These are phyloP conservation scores for Aphodius granarius DNA, from an alignment of 2,888 invertebrate genomes.

Conservation along the genomic window DNA sequence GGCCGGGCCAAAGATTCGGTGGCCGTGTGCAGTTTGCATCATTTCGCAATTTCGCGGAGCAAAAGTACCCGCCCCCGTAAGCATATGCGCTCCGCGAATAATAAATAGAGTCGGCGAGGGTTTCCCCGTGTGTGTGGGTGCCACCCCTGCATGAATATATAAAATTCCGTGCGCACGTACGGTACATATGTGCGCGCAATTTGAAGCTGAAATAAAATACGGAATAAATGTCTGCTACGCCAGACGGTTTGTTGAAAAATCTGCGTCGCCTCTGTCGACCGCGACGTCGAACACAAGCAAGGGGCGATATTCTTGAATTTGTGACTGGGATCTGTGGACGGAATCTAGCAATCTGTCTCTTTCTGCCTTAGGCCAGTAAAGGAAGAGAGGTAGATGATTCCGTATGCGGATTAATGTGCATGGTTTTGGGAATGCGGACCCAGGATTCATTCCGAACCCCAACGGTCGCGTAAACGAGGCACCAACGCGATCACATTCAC, in stretches of 20 bases:
- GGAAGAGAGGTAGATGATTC: too few species aligned
- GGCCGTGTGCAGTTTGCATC: neutral
- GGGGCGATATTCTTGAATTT: neutral
- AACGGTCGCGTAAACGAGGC: too few species aligned
- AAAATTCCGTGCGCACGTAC: slow-evolving; percentile 1
- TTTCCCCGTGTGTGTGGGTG: neutral
- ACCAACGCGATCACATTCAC: too few species aligned
- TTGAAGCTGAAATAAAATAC: slow-evolving; percentile 7
- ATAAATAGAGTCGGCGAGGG: neutral
- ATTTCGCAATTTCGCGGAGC: neutral
- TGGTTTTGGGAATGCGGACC: too few species aligned
- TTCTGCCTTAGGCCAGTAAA: too few species aligned
- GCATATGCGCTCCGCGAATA: neutral
- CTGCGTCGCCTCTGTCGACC: neutral
- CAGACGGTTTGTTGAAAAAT: neutral
- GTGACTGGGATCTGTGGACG: too few species aligned
- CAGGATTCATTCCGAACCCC: too few species aligned
- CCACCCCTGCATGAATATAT: neutral
- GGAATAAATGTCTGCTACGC: slow-evolving; percentile 8
- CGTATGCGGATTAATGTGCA: too few species aligned
- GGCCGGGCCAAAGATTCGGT: neutral
- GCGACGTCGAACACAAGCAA: neutral
- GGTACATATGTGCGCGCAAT: slow-evolving; percentile 12
- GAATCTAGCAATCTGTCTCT: too few species aligned
- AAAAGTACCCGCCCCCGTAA: neutral